Conservation (phyloP, 2,888 invertebrate genomes). For the Coecobrya sp. region DNA sequence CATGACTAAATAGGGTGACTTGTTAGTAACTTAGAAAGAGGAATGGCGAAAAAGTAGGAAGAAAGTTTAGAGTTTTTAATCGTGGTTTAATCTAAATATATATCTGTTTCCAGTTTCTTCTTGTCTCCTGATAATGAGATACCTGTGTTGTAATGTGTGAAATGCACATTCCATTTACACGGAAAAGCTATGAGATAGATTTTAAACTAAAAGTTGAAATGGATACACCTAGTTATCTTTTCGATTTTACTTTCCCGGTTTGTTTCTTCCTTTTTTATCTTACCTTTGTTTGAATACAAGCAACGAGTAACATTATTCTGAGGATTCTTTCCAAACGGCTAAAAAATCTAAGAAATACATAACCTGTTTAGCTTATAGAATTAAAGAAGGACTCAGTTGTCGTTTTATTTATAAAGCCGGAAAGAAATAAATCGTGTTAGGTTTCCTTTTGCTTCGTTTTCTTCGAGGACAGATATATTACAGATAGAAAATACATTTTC, state of each 20-base stretch:
- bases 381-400: constrained; percentile 35
- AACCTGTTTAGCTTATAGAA: constrained; percentile 12
- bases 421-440: constrained; percentile 50
- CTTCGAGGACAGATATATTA: background rate
- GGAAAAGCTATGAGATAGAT: background rate
- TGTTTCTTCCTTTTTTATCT: background rate
- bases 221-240: background rate
- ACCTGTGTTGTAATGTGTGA: background rate
- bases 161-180: background rate
- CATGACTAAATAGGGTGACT: background rate
- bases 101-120: background rate
- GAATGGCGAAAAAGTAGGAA: background rate
- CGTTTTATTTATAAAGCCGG: constrained; percentile 42
- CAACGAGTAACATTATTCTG: too few relatives aligned
- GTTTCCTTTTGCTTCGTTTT: constrained; percentile 4
- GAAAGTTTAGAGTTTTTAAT: constrained; percentile 22
- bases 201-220: background rate
- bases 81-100: background rate
- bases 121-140: background rate
- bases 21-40: background rate
- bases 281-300: background rate
- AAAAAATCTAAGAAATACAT: background rate
- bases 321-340: background rate
- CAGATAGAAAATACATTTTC: background rate
- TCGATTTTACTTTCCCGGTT: background rate